phyloP scores from a whole-genome alignment of 2,113 vertebrate genomes.

The Heteronetta atricapilla region DNA sequence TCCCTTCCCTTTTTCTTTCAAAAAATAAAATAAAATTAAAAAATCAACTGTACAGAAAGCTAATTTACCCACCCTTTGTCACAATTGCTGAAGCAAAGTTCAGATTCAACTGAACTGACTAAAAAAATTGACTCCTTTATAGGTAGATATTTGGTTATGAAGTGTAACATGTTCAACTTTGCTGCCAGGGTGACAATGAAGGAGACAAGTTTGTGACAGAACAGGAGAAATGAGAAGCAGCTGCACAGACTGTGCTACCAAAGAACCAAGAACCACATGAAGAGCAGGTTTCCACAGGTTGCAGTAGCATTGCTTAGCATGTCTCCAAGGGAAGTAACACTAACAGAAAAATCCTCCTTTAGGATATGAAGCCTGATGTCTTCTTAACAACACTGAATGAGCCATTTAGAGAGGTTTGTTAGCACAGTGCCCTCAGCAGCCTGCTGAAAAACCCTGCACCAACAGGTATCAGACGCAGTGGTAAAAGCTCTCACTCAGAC shows the following conservation, averaged over 20 bases:
- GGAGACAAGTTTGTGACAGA: neutral
- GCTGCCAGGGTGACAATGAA: neutral
- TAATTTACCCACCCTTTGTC: neutral
- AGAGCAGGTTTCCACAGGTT: neutral
- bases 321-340: neutral
- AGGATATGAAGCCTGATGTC: neutral
- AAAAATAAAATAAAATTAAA: neutral
- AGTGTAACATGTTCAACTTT: neutral
- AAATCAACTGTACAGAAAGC: neutral
- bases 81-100: neutral
- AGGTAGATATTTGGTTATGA: neutral
- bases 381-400: neutral
- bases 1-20: neutral
- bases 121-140: neutral
- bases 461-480: neutral
- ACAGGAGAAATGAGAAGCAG: neutral
- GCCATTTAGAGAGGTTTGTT: neutral
- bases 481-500: neutral
- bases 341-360: neutral
- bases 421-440: neutral
- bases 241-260: neutral
- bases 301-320: neutral
- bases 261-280: neutral
- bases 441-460: neutral
- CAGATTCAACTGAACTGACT: neutral